Evolutionary conservation across 2,113 vertebrate species (phyloP), one percentile per base, ranked within the genome.

Genomic region (Athene cunicularia): DNA sequence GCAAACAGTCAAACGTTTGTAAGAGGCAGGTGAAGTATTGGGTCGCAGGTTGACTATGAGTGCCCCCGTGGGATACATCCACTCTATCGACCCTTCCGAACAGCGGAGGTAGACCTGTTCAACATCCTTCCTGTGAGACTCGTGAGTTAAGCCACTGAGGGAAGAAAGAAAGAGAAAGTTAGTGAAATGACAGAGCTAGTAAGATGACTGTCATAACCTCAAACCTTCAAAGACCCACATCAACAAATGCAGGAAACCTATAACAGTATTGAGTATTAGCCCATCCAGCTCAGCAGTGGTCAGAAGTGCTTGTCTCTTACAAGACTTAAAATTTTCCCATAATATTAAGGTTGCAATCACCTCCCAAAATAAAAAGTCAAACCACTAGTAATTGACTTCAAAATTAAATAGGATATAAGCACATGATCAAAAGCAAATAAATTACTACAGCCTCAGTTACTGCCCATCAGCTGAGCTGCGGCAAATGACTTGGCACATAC

Each of bases 71-170:
- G 99, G 99, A 96, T 99, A 99, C 94, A 99, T 98, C 99, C 99
- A 99, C 95, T 99, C 99, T 93, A 99, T 98, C 0, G 98, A 98
- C 32, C 99, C 99, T 67, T 99, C 98, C 0, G 99, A 98, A 88
- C 99, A 99, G 89, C 99, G 99, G 76, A 99, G 98, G 96, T 99
- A 99, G 95, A 99, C 99, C 98, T 99, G 99, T 91, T 99, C 99
- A 90, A 99, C 99, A 75, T 99, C 99, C 97, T 99, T 99, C 93
- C 98, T 96, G 98, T 99, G 99, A 43, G 98, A 98, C 96, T 99
- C 99, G 0, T 99, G 99, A 8, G 99, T 99, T 96, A 99, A 98
- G 28, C 99, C 99, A 30, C 99, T 99, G 93, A 1, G 14, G 91
- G 26, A 53, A 85, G 86, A 81, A 63, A 83, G 43, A 82, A 87